Percentiles rank a stretch among this genome's conserved stretches.
Conservation (phyloP, 30 jellyfish, hydroid and myxozoan species). For the Hydractinia symbiolongicarpus region DNA sequence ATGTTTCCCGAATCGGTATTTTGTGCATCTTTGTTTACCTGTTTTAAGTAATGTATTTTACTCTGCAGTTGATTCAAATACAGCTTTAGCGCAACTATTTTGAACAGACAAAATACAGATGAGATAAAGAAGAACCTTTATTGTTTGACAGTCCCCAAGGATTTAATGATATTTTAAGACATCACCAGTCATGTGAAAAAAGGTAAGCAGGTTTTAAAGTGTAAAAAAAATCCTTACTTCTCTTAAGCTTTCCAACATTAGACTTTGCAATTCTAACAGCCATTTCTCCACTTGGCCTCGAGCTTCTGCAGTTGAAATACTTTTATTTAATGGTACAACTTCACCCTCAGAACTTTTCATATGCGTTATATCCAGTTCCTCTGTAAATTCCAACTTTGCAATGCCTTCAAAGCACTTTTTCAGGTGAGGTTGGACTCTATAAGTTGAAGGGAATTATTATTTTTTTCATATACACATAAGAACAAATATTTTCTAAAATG, state of each 20-base stretch:
- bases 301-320: constrained; percentile 94
- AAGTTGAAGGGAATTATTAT: background rate
- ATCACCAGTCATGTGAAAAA: too few relatives aligned
- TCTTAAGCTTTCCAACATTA: constrained; percentile 80
- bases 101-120: too few relatives aligned
- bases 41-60: too few relatives aligned
- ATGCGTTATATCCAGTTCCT: constrained; percentile 91
- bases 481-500: background rate
- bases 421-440: constrained; percentile 92
- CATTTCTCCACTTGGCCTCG: constrained; percentile 98
- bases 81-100: too few relatives aligned
- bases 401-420: constrained; percentile 97
- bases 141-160: too few relatives aligned
- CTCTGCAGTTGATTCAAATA: too few relatives aligned
- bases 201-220: background rate
- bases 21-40: too few relatives aligned
- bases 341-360: constrained; percentile 99
- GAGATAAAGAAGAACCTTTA: too few relatives aligned
- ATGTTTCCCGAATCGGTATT: too few relatives aligned
- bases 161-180: too few relatives aligned
- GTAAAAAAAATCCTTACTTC: constrained; percentile 38
- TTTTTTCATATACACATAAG: background rate
- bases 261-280: constrained; percentile 91
- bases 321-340: constrained; percentile 79
- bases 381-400: constrained; percentile 91